These are phyloP conservation scores for Neocrepidodera transversa DNA, from an alignment of 2,888 invertebrate species.

Conservation along the genomic window DNA sequence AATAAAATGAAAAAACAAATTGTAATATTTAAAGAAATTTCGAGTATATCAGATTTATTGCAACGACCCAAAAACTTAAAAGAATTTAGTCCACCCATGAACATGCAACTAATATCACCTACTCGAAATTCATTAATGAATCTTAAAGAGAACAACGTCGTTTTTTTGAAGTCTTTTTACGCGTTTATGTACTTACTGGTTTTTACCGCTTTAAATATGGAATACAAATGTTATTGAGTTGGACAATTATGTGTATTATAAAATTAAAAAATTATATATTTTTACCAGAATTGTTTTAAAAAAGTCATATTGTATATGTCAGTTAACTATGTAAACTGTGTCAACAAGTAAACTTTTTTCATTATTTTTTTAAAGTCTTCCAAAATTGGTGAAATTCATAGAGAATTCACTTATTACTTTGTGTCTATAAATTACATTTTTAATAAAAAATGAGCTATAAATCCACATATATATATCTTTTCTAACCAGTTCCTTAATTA, in stretches of 20 bases:
- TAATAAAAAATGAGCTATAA: too few species aligned
- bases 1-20: neutral
- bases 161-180: slow-evolving; percentile 45
- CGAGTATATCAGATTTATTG: slow-evolving; percentile 22
- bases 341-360: neutral
- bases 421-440: too few species aligned
- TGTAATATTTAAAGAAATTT: neutral
- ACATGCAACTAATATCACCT: neutral
- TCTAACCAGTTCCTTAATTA: too few species aligned
- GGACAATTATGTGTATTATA: slow-evolving; percentile 7
- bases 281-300: neutral
- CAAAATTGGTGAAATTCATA: too few species aligned
- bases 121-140: neutral
- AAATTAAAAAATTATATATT: slow-evolving; percentile 4
- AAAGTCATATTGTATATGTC: slow-evolving; percentile 2
- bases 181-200: slow-evolving; percentile 47
- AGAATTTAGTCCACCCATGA: slow-evolving; percentile 22
- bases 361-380: neutral
- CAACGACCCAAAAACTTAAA: slow-evolving; percentile 35
- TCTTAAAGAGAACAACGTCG: slow-evolving; percentile 29
- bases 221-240: slow-evolving; percentile 41
- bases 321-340: neutral
- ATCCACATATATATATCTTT: too few species aligned
- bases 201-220: slow-evolving; percentile 47
- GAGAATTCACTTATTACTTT: too few species aligned